Base-by-base conservation (phyloP, 2,888 invertebrate species). In the Drosophila borealis region DNA sequence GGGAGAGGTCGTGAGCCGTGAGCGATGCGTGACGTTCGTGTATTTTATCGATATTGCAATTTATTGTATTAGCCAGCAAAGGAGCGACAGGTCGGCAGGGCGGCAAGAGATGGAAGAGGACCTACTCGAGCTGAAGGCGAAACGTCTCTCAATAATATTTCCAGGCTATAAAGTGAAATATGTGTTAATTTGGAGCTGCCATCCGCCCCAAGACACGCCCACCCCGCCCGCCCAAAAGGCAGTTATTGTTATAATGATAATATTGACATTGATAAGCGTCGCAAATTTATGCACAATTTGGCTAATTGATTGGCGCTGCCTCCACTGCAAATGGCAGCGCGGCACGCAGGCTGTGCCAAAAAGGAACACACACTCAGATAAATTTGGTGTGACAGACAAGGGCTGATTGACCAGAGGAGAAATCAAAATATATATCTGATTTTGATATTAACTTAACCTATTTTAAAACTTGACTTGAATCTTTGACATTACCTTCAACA, bases 21-120 rank as follows among this genome's bases (percentile, higher is more conserved):
- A 78, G 82, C 67, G 56, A 67, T 61, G 86, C 66, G 80, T 88
- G 83, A 83, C 74, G 65, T 73, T 83, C 74, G 85, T 88, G 88
- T 87, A 87, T 86, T 89, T 86, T 88, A 86, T 86, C 85, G 89
- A 86, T 86, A 86, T 85, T 86, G 85, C 89, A 86, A 89, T 89
- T 86, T 86, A 89, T 85, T 85, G 79, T 77, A 79, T 89, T 79
- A 83, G 86, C 66, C 74, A 63, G 63, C 64, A 65, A 69, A 68
- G 45, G 66, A 46, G 17, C 2, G 49, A 4, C n/a, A 44, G 46
- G 8, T 17, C 19, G 14, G 2, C 13, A 5, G 8, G n/a, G 19
- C 25, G 19, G 34, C 13, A 51, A 39, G 17, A 33, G 62, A 50
- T 9, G 29, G 19, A 8, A 3, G 46, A 46, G 50, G 33, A 33